Base-by-base conservation (phyloP, 2,797 vertebrate genomes). In the Myoxocephalus aenaeus region DNA sequence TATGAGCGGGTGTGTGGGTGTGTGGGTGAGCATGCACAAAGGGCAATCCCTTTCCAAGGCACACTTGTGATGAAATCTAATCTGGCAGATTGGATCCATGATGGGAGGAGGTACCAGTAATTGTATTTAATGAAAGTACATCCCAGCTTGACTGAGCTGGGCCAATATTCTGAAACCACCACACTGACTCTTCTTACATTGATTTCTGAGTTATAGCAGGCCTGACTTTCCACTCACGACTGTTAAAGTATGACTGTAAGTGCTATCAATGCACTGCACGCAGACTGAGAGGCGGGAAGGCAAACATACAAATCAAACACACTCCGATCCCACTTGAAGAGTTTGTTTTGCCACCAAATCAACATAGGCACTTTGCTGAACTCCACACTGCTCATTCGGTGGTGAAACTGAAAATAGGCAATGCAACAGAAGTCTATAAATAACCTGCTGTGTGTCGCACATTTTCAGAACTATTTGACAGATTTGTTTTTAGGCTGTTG, bases 401-500 rank as follows among this genome's bases (percentile, higher is more conserved):
- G 27, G 14, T 59, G 65, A 75, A 51, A 87, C 86, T 85, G 84
- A 94, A 92, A 93, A 94, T 90, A 94, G 86, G 71, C 56, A 15
- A 86, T 3, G 67, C 15, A 65, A 87, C 68, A 73, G 71, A 76
- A 38, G 72, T 54, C 87, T 93, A 93, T 87, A 87, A 93, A 94
- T 94, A 94, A 82, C 73, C 57, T 66, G 27, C 72, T 34, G 69
- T 44, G 62, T 87, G 87, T 93, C 84, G 85, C 74, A 84, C 71
- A 64, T 90, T 87, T 86, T 82, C 79, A 86, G 83, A 85, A 78
- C 59, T 42, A 46, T 79, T 79, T 87, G 92, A 92, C 88, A 73
- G 80, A 84, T 89, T 91, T 92, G 75, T 92, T 92, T 93, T 94
- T 89, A 87, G 86, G 84, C 82, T 79, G 54, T 75, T 86, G 85